Evolutionary conservation across 2,888 invertebrate genomes (phyloP).

Genomic region (Glaucopsyche alexis): DNA sequence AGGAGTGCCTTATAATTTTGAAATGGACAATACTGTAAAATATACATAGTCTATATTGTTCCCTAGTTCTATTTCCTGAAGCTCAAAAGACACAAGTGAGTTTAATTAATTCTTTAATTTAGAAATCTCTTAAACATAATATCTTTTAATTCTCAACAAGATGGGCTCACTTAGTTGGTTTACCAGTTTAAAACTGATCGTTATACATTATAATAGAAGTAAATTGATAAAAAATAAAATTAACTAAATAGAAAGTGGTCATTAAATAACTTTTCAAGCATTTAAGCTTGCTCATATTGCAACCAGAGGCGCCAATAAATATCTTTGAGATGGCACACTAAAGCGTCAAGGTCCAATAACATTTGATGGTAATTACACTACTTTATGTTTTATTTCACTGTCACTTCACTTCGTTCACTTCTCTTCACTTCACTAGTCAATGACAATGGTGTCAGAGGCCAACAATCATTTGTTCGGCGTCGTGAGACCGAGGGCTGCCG

Average conservation of each 20-base stretch:
- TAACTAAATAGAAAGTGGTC: not conserved
- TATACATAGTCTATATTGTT: conserved; percentile 14
- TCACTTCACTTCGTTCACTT: conserved; percentile 26
- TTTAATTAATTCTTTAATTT: not conserved
- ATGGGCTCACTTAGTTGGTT: not conserved
- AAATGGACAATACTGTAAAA: not conserved
- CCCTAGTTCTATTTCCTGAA: conserved; percentile 9
- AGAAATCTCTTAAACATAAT: not conserved
- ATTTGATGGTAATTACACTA: conserved; percentile 14
- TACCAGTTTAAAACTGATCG: not conserved
- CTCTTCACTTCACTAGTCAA: conserved; percentile 41
- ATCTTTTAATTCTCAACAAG: not conserved
- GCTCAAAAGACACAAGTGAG: not conserved
- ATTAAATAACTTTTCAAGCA: not conserved
- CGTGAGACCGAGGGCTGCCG: conserved; percentile 86
- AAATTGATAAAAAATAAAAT: not conserved
- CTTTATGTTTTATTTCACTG: not conserved
- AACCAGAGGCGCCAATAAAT: not conserved
- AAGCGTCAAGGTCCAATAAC: not conserved
- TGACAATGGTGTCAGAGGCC: conserved; percentile 42
- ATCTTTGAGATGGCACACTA: not conserved
- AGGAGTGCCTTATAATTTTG: too few species aligned
- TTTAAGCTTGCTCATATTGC: not conserved
- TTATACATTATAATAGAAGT: not conserved
- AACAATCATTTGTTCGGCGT: conserved; percentile 64